Evolutionary conservation across 2,113 vertebrate species (phyloP).

Genomic region (Entomyzon cyanotis): DNA sequence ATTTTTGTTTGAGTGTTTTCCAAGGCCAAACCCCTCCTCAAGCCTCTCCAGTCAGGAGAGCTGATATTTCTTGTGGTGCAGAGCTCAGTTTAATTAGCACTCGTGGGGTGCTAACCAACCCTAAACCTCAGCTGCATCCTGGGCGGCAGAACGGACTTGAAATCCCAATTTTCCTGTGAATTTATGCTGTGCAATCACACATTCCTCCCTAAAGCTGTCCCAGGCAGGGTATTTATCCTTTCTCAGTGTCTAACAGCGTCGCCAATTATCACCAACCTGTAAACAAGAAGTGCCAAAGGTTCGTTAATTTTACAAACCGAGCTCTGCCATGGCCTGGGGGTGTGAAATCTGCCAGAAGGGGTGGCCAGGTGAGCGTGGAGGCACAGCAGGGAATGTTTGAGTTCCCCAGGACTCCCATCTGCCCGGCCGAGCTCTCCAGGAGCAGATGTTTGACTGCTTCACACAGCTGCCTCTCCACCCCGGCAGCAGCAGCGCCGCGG

Average conservation of each 20-base stretch:
- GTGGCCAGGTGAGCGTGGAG: not conserved
- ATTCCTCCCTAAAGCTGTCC: not conserved
- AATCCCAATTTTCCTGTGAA: constrained; percentile 29
- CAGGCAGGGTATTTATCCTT: not conserved
- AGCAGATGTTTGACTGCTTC: constrained; percentile 8
- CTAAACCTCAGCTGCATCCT: not conserved
- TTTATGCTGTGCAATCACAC: not conserved
- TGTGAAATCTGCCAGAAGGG: not conserved
- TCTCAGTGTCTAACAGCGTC: not conserved
- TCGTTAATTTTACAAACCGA: not conserved
- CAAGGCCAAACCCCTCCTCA: not conserved
- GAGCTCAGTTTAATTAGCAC: constrained; percentile 40
- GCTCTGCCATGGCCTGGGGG: fast-evolving
- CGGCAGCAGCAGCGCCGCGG: not conserved
- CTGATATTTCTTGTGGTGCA: not conserved
- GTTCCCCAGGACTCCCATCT: not conserved
- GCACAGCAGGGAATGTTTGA: not conserved
- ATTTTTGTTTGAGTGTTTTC: not conserved
- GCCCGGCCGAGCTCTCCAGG: not conserved
- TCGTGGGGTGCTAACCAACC: not conserved
- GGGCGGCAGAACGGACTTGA: not conserved
- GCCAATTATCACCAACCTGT: not conserved
- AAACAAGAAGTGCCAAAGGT: not conserved
- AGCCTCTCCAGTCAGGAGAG: not conserved
- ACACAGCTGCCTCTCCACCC: not conserved